Evolutionary conservation across 2,113 vertebrate genomes (phyloP), one percentile per base, ranked within the genome.

Genomic region (Hypocryptadius cinnamomeus): DNA sequence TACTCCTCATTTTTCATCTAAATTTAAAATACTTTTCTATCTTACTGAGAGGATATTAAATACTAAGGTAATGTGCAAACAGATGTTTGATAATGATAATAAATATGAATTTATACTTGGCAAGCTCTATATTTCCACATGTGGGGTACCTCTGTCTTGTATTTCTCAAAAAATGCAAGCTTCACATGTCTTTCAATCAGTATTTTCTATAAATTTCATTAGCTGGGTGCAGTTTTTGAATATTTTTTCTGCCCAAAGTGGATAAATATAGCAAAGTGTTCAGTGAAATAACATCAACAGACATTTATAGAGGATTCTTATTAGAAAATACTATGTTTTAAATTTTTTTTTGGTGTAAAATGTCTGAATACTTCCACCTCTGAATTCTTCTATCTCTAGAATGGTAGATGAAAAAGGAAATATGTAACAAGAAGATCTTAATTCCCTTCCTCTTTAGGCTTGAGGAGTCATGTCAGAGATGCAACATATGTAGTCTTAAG

Each of bases 341-440:
- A 20, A 9, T n/a, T 64, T 19, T 64, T 16, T 42, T 12, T 76
- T 6, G 25, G 3, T 54, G 5, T 45, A 27, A 86, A 90, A 79
- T 50, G 7, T 50, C 15, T 39, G 18, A 22, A 2, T 42, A 45
- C 66, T 91, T 81, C 11, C 5, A 6, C 30, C 15, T 80, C 35
- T 89, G 60, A 73, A 44, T 84, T 80, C 22, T 57, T 40, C 11
- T 25, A 31, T 9, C 33, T 79, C 28, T 65, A 27, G 45, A 79
- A 39, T 24, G 10, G 10, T 31, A 76, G 25, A 33, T 45, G 16
- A 37, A 64, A 76, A 79, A 28, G 39, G 33, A 54, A 89, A 81
- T 1, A 68, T 0, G 0, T 25, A 71, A 8, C 2, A 5, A 72
- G 28, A 70, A 28, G 9, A 18, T 60, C 20, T 28, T 39, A 23